Percentiles rank a stretch among this genome's conserved stretches.
Conservation (phyloP, 1,140 invertebrate species). For the Coptotermes formosanus region DNA sequence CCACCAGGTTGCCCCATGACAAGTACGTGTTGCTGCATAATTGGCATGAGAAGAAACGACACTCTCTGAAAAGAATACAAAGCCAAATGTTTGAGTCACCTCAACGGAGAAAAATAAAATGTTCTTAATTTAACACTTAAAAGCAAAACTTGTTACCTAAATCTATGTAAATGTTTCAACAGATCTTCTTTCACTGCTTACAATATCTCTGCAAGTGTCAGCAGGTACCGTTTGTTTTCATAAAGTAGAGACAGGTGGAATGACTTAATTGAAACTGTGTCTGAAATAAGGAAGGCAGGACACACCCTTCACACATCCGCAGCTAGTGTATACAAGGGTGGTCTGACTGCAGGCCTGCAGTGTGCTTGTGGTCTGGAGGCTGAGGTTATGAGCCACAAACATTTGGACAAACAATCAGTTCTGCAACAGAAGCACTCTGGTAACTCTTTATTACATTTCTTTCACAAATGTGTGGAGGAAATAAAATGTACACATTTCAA, state of each 20-base stretch:
- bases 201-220: not conserved
- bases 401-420: too few relatives aligned
- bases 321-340: too few relatives aligned
- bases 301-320: too few relatives aligned
- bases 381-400: too few relatives aligned
- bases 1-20: conserved; percentile 33
- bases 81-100: not conserved
- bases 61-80: conserved; percentile 3
- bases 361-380: too few relatives aligned
- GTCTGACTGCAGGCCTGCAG: too few relatives aligned
- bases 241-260: not conserved
- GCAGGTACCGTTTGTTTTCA: not conserved
- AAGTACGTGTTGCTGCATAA: conserved; percentile 32
- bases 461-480: too few relatives aligned
- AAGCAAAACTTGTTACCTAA: not conserved
- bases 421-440: too few relatives aligned
- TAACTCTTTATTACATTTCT: too few relatives aligned
- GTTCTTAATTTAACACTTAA: not conserved
- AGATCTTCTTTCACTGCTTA: not conserved
- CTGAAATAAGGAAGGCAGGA: too few relatives aligned
- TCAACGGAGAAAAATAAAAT: not conserved
- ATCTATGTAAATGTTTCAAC: not conserved
- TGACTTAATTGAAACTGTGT: not conserved
- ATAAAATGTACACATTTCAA: too few relatives aligned
- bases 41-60: conserved; percentile 24